Evolutionary conservation across 1,140 invertebrate genomes (phyloP).

Genomic region (Heterodera schachtii): DNA sequence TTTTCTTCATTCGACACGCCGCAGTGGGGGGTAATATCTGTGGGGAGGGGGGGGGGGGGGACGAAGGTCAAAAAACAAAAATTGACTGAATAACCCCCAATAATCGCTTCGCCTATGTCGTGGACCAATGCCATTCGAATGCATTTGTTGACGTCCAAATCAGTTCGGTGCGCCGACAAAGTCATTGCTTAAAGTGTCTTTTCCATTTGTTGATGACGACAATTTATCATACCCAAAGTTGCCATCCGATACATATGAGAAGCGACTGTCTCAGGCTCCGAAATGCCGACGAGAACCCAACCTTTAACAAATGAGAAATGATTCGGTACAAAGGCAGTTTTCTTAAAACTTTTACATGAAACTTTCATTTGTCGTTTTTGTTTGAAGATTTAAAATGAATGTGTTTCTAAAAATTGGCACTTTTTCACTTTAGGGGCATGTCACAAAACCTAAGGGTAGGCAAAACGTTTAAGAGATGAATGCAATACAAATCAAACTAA

Average conservation of each 20-base stretch:
- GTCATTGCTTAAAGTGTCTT: conserved; percentile 90
- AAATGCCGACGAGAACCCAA: not conserved
- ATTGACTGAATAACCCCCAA: conserved; percentile 78
- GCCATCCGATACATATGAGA: conserved; percentile 83
- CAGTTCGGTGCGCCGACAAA: conserved; percentile 71
- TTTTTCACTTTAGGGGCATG: too few relatives aligned
- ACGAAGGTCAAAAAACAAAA: conserved; percentile 68
- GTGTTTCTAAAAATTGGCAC: too few relatives aligned
- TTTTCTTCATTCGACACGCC: conserved; percentile 84
- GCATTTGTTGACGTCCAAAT: conserved; percentile 68
- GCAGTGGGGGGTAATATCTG: conserved; percentile 89
- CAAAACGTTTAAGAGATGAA: not conserved
- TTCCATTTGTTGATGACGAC: conserved; percentile 65
- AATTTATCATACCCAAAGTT: conserved; percentile 1
- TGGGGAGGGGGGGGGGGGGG: conserved; percentile 68
- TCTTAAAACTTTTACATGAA: too few relatives aligned
- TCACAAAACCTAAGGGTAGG: not conserved
- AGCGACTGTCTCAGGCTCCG: conserved; percentile 80
- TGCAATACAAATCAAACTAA: conserved; percentile 75
- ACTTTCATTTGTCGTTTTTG: too few relatives aligned
- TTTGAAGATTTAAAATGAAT: too few relatives aligned
- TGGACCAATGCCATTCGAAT: conserved; percentile 84
- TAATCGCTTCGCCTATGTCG: conserved; percentile 91
- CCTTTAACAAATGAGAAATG: conserved; percentile 12
- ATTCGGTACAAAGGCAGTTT: not conserved